Evolutionary conservation across 2,888 invertebrate species (phyloP).

Genomic region (Mycalesis mineus): DNA sequence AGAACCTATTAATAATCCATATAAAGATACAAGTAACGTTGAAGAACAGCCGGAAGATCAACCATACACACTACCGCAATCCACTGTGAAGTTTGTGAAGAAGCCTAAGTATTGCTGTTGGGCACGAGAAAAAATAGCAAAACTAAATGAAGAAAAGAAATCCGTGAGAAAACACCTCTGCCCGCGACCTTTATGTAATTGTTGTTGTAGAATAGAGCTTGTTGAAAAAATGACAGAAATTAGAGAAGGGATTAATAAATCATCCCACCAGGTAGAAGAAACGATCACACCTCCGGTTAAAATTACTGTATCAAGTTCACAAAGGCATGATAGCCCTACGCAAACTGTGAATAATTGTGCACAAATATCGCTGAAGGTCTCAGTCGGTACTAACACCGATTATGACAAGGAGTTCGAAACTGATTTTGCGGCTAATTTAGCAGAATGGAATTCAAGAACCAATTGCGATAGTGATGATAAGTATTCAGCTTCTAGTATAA

Average conservation of each 20-base stretch:
- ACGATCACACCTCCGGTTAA: background rate
- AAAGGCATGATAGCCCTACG: background rate
- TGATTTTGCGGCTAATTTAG: constrained; percentile 5
- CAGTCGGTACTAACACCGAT: constrained; percentile 16
- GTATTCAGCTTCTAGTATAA: background rate
- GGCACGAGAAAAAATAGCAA: constrained; percentile 35
- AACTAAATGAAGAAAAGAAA: background rate
- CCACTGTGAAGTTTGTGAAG: background rate
- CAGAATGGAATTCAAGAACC: background rate
- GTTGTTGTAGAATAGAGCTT: constrained; percentile 43
- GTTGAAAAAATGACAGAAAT: background rate
- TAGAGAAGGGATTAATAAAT: background rate
- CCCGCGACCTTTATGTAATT: constrained; percentile 32
- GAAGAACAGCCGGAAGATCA: constrained; percentile 1
- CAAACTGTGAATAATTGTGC: background rate
- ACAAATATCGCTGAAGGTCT: background rate
- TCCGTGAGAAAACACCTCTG: constrained; percentile 31
- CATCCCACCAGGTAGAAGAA: background rate
- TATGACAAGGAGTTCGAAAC: constrained; percentile 16
- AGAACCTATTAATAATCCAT: background rate
- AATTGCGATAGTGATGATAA: background rate
- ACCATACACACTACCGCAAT: constrained; percentile 7
- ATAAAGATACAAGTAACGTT: background rate
- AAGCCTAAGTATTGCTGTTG: constrained; percentile 47
- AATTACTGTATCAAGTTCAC: background rate